Percentiles rank a stretch among this genome's conserved stretches.
Evolutionary conservation across 1,140 invertebrate species (phyloP).

Genomic region (Drosophila murphyi): DNA sequence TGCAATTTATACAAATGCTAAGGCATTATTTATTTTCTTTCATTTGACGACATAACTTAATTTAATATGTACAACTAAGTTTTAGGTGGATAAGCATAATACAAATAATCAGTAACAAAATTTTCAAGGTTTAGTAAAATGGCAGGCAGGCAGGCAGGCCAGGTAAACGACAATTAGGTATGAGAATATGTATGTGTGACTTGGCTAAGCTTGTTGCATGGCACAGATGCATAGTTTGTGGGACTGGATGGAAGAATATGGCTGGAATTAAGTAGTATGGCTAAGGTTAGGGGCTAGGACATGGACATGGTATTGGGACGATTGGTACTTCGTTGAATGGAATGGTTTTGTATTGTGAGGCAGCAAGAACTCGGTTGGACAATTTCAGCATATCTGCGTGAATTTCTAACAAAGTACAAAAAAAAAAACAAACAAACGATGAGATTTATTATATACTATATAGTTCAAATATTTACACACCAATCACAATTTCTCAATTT

Average conservation of each 20-base stretch:
- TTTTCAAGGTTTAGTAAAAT: neutral
- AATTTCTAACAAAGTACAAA: slow-evolving; percentile 82
- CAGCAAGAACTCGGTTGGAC: slow-evolving; percentile 70
- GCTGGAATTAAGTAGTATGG: neutral
- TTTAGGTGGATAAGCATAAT: slow-evolving; percentile 17
- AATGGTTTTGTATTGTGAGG: slow-evolving; percentile 21
- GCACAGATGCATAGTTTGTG: neutral
- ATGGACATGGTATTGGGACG: neutral
- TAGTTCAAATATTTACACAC: slow-evolving; percentile 71
- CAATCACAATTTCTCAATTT: slow-evolving; percentile 33
- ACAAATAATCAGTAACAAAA: slow-evolving; percentile 16
- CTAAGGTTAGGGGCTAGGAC: neutral
- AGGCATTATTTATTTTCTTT: slow-evolving; percentile 3
- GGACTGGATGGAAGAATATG: neutral
- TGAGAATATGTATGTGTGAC: neutral
- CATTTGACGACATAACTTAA: slow-evolving; percentile 15
- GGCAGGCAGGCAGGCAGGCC: neutral
- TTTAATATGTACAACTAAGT: slow-evolving; percentile 48
- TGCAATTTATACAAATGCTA: slow-evolving; percentile 63
- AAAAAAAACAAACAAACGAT: slow-evolving; percentile 49
- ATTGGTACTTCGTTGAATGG: slow-evolving; percentile 32
- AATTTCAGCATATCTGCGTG: slow-evolving; percentile 76
- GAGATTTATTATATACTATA: slow-evolving; percentile 60
- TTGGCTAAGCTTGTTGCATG: neutral
- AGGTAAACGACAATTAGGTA: slow-evolving; percentile 6